These are phyloP conservation scores for Lepas anatifera DNA, from an alignment of 2,888 invertebrate species.

Conservation along the genomic window DNA sequence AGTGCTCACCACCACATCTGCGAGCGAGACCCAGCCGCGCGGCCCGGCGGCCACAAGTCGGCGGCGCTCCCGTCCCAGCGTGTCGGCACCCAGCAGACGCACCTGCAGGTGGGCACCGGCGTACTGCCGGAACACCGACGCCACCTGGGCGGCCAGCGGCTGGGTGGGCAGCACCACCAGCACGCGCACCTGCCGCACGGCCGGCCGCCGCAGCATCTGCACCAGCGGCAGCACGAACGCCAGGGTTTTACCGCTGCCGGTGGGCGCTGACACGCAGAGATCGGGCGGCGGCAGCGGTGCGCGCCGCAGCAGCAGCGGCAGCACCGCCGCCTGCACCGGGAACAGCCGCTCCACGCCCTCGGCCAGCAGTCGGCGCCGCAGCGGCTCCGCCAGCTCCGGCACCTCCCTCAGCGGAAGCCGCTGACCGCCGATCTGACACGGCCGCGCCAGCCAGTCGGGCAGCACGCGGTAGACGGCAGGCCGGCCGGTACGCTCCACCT, in stretches of 20 bases:
- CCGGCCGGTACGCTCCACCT: conserved; percentile 39
- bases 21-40: conserved; percentile 24
- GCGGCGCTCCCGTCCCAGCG: conserved; percentile 3
- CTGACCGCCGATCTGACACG: conserved; percentile 60
- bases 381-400: conserved; percentile 10
- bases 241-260: conserved; percentile 94
- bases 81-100: background rate
- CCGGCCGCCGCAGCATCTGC: conserved; percentile 45
- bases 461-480: conserved; percentile 54
- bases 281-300: conserved; percentile 62
- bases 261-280: conserved; percentile 91
- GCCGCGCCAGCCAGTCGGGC: conserved; percentile 76
- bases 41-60: background rate
- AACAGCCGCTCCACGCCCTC: conserved; percentile 67
- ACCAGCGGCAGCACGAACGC: conserved; percentile 86
- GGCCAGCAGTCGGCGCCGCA: conserved; percentile 28
- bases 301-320: conserved; percentile 54
- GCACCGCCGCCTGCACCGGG: conserved; percentile 67
- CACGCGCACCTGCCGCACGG: conserved; percentile 58
- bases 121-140: conserved; percentile 58
- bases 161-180: conserved; percentile 86
- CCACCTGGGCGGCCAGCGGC: conserved; percentile 78
- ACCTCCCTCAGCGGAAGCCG: conserved; percentile 8
- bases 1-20: conserved; percentile 81
- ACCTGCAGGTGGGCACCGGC: conserved; percentile 44